Evolutionary conservation across 2,113 vertebrate genomes (phyloP), one percentile per base, ranked within the genome.

Genomic region (Chaetorhynchus papuensis): DNA sequence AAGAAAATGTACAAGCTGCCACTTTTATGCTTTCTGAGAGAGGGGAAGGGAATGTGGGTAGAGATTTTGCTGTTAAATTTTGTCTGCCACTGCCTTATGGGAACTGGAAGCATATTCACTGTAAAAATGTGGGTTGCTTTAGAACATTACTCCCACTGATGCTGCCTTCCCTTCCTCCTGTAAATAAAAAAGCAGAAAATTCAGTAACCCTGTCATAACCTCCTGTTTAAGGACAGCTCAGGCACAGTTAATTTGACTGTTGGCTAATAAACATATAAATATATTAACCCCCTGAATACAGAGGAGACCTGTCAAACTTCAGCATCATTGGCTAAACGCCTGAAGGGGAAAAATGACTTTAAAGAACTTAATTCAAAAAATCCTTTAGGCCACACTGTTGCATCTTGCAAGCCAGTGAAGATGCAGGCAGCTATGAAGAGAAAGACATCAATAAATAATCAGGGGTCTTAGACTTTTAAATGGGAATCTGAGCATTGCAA

Each of bases 371-470:
- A 98, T 98, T 98, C 98, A 98, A 98, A 98, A 98, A 97, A 98
- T 98, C 98, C 99, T 99, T 98, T 97, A 99, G 98, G 98, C 94
- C 98, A 83, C 97, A 95, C 91, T 82, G 94, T 96, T 97, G 96
- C 96, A 90, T 97, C 96, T 97, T 97, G 96, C 96, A 95, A 88
- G 97, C 49, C 97, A 94, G 98, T 96, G 95, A 71, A 98, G 98
- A 98, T 97, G 98, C 98, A 98, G 98, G 98, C 98, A 98, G 97
- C 93, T 95, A 94, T 88, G 93, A 95, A 97, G 98, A 98, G 98
- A 98, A 97, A 99, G 98, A 98, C 98, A 99, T 99, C 99, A 99
- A 99, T 99, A 99, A 99, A 99, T 99, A 99, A 99, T 99, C 99
- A 99, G 96, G 97, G 90, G 93, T 98, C 97, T 98, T 98, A 98